Conservation (phyloP, 2,113 vertebrate genomes). For the Chamaetylas fuelleborni region DNA sequence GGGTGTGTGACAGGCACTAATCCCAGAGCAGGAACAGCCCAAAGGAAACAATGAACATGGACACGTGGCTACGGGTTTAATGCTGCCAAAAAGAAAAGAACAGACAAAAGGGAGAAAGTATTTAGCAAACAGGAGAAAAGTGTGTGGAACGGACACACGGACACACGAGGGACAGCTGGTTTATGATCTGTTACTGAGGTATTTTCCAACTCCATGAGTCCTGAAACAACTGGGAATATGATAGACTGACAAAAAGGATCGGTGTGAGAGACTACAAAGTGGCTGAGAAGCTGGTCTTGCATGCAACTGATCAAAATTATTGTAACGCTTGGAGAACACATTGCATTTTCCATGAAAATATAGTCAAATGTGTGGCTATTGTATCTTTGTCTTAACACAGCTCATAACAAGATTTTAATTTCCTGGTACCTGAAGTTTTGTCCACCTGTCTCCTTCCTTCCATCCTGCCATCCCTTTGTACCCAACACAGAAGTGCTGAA, state of each 20-base stretch:
- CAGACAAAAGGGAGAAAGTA: not conserved
- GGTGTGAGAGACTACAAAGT: not conserved
- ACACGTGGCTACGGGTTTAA: not conserved
- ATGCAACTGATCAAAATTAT: not conserved
- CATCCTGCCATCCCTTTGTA: not conserved
- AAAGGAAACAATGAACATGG: not conserved
- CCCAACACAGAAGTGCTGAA: not conserved
- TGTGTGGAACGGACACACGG: not conserved
- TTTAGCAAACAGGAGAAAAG: not conserved
- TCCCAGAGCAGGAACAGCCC: not conserved
- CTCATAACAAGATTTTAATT: accelerated
- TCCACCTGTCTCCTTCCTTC: not conserved
- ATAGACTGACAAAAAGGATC: not conserved
- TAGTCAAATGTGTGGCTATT: not conserved
- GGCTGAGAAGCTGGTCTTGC: not conserved
- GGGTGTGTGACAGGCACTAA: not conserved
- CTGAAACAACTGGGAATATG: not conserved
- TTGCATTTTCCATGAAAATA: not conserved
- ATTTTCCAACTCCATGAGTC: not conserved
- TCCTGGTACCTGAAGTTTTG: not conserved
- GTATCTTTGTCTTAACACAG: not conserved
- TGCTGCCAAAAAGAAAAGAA: not conserved
- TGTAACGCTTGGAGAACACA: not conserved
- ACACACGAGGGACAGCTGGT: not conserved
- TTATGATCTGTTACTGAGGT: not conserved